These are phyloP conservation scores for Labeo catla DNA, from an alignment of 2,113 vertebrate genomes.

Conservation along the genomic window DNA sequence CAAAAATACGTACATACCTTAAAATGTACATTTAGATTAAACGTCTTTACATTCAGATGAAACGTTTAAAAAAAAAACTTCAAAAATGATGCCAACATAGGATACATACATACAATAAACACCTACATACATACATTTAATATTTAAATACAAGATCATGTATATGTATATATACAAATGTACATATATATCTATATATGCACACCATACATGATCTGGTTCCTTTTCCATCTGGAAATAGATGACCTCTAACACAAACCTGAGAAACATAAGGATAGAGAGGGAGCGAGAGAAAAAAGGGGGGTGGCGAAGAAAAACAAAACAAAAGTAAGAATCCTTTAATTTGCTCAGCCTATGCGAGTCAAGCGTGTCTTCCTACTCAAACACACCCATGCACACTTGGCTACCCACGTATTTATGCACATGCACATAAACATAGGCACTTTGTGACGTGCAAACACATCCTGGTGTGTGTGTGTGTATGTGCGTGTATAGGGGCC, in stretches of 20 bases:
- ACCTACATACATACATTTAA: not conserved
- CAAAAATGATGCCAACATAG: not conserved
- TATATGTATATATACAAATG: not conserved
- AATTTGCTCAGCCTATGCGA: conserved; percentile 36
- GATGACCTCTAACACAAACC: not conserved
- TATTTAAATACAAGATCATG: not conserved
- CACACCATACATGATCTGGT: not conserved
- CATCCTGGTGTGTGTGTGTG: not conserved
- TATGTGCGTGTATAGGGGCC: conserved; percentile 12
- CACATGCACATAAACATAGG: conserved; percentile 26
- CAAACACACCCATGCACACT: conserved; percentile 41
- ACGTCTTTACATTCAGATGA: no score
- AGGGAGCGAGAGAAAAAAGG: not conserved
- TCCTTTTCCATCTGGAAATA: conserved; percentile 1
- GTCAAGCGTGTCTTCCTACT: conserved; percentile 40
- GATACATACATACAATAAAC: no score
- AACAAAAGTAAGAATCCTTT: conserved; percentile 22
- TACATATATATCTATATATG: not conserved
- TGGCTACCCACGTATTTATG: conserved; percentile 21
- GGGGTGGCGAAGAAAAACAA: not conserved
- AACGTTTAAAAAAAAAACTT: no score
- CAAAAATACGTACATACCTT: not conserved
- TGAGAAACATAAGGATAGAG: not conserved
- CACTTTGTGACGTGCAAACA: conserved; percentile 24
- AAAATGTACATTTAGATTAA: not conserved